Evolutionary conservation across 2,797 vertebrate genomes (phyloP), one percentile per base, ranked within the genome.

Genomic region (Triplophysa yarkandensis): DNA sequence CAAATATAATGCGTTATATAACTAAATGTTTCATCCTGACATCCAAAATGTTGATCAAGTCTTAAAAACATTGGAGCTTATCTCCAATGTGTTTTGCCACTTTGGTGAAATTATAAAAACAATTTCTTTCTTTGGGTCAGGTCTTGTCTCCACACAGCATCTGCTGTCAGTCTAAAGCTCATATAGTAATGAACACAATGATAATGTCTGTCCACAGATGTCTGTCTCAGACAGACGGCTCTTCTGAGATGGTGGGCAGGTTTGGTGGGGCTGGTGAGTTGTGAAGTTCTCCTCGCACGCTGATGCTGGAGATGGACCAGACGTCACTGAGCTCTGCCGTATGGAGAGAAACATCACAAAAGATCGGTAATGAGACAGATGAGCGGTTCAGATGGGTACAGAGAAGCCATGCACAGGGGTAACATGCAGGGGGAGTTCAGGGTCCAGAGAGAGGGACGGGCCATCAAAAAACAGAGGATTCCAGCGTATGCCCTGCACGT

Each of bases 321-420:
- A 93, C 92, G 3, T 92, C 90, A 16, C 90, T 92, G 71, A 93
- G 76, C 82, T 93, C 92, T 92, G 90, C 75, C 65, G 65, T 39
- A 14, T 28, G 32, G 48, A 39, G 32, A 36, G 14, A 80, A 65
- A 80, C 19, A 30, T 68, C 54, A 73, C 17, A 13, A 67, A 55
- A 43, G n/a, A 30, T 66, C 50, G 65, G 52, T 64, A 43, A 39
- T 48, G 61, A 39, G 52, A 71, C 43, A 28, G 60, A 43, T 21
- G 44, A 60, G 54, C 62, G 46, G 46, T 83, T 39, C 72, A 83
- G 50, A 73, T 11, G n/a, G 41, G 72, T 36, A 74, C 68, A 23
- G 74, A 60, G 70, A 43, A 70, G 58, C 60, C 79, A 80, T 80
- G 79, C 75, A 77, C 14, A 63, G 48, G 65, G 68, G 60, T 21